Conservation (phyloP, 2,113 vertebrate species). For the Sterrhoptilus dennistouni region DNA sequence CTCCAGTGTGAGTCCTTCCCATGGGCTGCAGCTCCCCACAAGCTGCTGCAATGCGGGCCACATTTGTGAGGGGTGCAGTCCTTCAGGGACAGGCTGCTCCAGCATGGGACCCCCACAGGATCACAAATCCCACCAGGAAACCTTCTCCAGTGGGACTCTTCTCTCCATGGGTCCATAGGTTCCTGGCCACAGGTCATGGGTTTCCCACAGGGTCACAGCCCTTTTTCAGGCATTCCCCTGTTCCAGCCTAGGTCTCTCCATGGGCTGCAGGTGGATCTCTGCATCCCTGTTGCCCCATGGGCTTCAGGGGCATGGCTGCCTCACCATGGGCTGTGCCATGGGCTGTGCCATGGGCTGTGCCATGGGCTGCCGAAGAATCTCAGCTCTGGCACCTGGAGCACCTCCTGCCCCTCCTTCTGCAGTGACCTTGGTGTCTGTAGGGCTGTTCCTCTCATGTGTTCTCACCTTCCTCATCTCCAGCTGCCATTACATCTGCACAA, state of each 20-base stretch:
- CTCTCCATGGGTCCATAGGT: background rate
- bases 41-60: background rate
- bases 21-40: background rate
- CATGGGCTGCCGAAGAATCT: background rate
- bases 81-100: background rate
- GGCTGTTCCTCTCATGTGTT: background rate
- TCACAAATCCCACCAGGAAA: background rate
- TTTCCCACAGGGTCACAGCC: background rate
- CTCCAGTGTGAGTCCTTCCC: background rate
- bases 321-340: background rate
- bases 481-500: background rate
- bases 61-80: background rate
- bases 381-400: background rate
- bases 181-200: background rate
- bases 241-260: background rate
- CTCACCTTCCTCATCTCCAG: background rate
- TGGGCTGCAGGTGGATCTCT: background rate
- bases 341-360: background rate
- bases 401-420: background rate
- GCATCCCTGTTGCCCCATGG: background rate
- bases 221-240: background rate
- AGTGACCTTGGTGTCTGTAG: background rate
- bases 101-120: rapidly evolving
- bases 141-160: rapidly evolving
- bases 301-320: background rate